Conservation (phyloP, 2,888 invertebrate species). For the Melinaea menophilus region DNA sequence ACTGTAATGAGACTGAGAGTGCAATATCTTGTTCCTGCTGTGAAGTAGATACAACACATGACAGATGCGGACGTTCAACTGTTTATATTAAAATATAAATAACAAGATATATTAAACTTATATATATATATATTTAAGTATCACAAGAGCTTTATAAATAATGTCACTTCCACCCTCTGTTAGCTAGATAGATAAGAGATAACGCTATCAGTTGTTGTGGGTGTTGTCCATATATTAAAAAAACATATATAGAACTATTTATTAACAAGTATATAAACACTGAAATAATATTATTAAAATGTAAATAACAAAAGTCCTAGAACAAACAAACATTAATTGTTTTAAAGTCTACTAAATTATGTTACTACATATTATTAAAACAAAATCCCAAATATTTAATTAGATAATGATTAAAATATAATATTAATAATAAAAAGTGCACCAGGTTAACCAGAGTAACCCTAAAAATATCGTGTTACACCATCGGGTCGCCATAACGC, state of each 20-base stretch:
- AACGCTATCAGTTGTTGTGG: neutral
- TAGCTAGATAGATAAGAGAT: neutral
- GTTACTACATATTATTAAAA: too few species aligned
- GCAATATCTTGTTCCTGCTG: constrained; percentile 47
- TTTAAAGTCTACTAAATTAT: too few species aligned
- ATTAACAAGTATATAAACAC: constrained; percentile 3
- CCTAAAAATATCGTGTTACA: constrained; percentile 43
- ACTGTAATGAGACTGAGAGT: constrained; percentile 47
- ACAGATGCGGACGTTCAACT: constrained; percentile 33
- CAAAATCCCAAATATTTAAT: too few species aligned
- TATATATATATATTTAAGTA: neutral
- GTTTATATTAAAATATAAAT: constrained; percentile 1
- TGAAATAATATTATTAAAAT: neutral
- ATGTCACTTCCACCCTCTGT: neutral
- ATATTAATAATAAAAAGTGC: neutral
- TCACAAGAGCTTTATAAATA: neutral
- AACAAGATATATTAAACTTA: neutral
- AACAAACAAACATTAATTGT: too few species aligned
- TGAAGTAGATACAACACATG: constrained; percentile 36
- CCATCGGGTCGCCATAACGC: constrained; percentile 62
- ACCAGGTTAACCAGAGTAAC: neutral
- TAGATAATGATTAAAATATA: neutral
- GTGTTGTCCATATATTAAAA: constrained; percentile 4
- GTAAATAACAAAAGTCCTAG: neutral
- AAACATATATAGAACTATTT: constrained; percentile 11